A percentile compares a stretch with the other conserved stretches of the same genome.
Evolutionary conservation across 2,113 vertebrate species (phyloP).

Genomic region (Haplochromis burtoni): DNA sequence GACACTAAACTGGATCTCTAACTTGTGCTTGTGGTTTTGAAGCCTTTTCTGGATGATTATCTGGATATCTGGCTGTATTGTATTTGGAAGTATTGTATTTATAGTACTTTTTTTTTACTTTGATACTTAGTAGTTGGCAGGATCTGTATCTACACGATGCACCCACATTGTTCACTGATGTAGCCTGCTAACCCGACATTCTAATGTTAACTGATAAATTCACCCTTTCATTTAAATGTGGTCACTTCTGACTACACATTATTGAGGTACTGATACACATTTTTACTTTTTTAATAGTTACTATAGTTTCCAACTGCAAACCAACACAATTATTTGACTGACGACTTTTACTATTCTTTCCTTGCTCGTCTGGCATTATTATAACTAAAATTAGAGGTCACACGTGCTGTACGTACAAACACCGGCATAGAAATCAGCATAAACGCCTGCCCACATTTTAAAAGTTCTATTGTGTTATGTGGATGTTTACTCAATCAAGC

Average conservation of each 20-base stretch:
- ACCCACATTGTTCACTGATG: neutral
- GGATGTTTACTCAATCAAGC: neutral
- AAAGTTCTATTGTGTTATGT: neutral
- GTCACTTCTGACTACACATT: neutral
- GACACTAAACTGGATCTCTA: neutral
- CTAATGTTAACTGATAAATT: neutral
- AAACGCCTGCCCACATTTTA: neutral
- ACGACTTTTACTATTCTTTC: accelerated
- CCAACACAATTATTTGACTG: neutral
- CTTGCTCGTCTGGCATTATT: neutral
- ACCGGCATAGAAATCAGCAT: neutral
- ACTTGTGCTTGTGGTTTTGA: neutral
- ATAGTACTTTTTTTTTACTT: accelerated
- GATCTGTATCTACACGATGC: neutral
- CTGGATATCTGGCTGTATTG: neutral
- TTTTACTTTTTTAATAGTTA: neutral
- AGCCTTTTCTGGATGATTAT: neutral
- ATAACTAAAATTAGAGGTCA: neutral
- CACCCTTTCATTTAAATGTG: neutral
- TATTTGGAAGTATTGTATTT: neutral
- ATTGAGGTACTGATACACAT: neutral
- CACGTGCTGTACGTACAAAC: neutral
- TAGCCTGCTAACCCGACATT: neutral
- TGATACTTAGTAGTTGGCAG: neutral
- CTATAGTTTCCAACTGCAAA: neutral